Percentiles rank a stretch among this genome's conserved stretches.
Evolutionary conservation across 2,888 invertebrate species (phyloP).

Genomic region (Prionchulus punctatus): DNA sequence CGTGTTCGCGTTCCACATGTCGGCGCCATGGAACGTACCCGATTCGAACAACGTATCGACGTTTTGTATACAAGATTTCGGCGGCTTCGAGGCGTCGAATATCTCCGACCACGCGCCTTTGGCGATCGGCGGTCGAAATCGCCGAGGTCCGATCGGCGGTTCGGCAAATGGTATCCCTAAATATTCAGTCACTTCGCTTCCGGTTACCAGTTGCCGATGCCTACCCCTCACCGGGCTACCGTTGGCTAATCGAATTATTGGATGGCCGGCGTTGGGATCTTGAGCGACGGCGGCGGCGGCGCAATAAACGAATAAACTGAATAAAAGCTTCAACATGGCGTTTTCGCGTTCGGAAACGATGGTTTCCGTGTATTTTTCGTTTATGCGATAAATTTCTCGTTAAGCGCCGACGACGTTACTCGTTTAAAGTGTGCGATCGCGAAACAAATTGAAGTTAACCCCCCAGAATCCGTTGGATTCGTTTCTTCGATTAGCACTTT

Average conservation of each 20-base stretch:
- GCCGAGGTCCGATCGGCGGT: constrained; percentile 51
- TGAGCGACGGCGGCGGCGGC: no score
- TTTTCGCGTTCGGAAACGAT: no score
- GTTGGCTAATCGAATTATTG: background rate
- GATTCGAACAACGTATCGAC: constrained; percentile 59
- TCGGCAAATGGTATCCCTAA: constrained; percentile 56
- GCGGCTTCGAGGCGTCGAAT: constrained; percentile 60
- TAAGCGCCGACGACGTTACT: no score
- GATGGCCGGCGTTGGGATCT: no score
- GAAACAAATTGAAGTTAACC: no score
- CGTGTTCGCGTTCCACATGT: constrained; percentile 94
- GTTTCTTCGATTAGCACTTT: no score
- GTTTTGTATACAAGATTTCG: constrained; percentile 77
- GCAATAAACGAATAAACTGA: no score
- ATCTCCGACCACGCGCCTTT: constrained; percentile 58
- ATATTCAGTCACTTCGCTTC: constrained; percentile 16
- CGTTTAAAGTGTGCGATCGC: no score
- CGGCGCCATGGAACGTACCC: constrained; percentile 53
- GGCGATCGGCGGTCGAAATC: constrained; percentile 61
- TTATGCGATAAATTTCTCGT: no score
- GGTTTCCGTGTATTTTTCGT: no score
- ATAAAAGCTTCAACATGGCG: no score
- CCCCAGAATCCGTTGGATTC: no score
- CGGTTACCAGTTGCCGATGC: constrained; percentile 7
- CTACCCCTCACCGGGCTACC: constrained; percentile 16